Conservation (phyloP, 1,140 invertebrate genomes). For the Drosophila ananassae region DNA sequence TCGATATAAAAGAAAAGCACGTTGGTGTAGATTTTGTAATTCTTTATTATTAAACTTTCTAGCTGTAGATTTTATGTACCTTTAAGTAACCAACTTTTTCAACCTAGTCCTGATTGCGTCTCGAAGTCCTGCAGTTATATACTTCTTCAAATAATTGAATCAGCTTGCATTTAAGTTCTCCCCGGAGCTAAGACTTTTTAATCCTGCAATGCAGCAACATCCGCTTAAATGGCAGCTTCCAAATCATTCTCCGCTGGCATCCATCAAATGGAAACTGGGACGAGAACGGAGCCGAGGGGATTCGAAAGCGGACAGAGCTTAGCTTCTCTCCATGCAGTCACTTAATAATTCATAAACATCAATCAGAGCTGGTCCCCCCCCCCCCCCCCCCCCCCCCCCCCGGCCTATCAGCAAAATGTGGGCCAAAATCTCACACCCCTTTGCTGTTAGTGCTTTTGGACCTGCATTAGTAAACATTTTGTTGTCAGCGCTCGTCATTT, state of each 20-base stretch:
- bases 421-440: conserved; percentile 32
- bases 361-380: conserved; percentile 43
- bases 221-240: conserved; percentile 9
- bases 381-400: no score
- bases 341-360: conserved; percentile 77
- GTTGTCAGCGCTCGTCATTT: conserved; percentile 74
- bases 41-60: no score
- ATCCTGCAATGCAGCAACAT: conserved; percentile 10
- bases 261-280: conserved; percentile 15
- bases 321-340: conserved; percentile 31
- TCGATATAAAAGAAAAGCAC: no score
- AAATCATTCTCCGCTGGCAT: conserved; percentile 10
- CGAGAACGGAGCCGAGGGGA: background rate
- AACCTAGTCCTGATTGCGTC: background rate
- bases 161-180: conserved; percentile 6
- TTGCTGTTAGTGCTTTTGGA: conserved; percentile 16
- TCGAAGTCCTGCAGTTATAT: background rate
- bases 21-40: no score
- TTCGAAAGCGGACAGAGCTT: conserved; percentile 21
- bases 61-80: background rate
- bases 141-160: conserved; percentile 9
- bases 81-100: background rate
- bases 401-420: conserved; percentile 1
- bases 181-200: background rate
- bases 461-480: conserved; percentile 76